These are phyloP conservation scores for Hemichromis elongatus DNA, from an alignment of 2,113 vertebrate genomes.

Conservation along the genomic window DNA sequence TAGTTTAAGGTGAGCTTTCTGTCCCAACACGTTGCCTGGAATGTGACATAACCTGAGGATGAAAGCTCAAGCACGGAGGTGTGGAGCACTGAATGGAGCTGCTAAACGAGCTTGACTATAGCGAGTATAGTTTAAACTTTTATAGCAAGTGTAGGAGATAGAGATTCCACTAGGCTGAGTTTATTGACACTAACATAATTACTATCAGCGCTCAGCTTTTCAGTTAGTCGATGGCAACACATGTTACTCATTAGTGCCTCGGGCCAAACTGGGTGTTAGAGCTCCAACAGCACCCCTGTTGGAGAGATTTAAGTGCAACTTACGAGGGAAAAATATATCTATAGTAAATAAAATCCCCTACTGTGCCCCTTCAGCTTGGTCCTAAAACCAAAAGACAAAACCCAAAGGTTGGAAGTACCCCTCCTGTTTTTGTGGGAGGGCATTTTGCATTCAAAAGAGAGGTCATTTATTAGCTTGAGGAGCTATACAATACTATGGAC, in stretches of 20 bases:
- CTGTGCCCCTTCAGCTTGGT: not conserved
- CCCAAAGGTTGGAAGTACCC: not conserved
- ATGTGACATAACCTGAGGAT: slow-evolving; percentile 52
- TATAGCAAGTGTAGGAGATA: not conserved
- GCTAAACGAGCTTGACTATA: not conserved
- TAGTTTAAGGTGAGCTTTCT: slow-evolving; percentile 8
- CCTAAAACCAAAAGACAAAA: not conserved
- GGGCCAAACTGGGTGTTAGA: not conserved
- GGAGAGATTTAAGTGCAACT: not conserved
- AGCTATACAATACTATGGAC: not conserved
- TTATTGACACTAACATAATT: not conserved
- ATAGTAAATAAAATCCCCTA: not conserved
- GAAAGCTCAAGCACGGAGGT: not conserved
- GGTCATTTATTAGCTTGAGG: not conserved
- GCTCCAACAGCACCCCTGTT: not conserved
- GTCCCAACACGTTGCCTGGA: slow-evolving; percentile 53
- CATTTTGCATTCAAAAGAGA: not conserved
- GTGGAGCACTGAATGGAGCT: not conserved
- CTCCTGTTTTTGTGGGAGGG: not conserved
- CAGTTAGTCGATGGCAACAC: not conserved
- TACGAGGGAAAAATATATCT: not conserved
- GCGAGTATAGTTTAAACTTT: not conserved
- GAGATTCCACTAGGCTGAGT: not conserved
- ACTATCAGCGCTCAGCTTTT: not conserved
- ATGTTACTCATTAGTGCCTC: not conserved